phyloP scores from a whole-genome alignment of 2,113 vertebrate species.

The Odontophorus gujanensis region DNA sequence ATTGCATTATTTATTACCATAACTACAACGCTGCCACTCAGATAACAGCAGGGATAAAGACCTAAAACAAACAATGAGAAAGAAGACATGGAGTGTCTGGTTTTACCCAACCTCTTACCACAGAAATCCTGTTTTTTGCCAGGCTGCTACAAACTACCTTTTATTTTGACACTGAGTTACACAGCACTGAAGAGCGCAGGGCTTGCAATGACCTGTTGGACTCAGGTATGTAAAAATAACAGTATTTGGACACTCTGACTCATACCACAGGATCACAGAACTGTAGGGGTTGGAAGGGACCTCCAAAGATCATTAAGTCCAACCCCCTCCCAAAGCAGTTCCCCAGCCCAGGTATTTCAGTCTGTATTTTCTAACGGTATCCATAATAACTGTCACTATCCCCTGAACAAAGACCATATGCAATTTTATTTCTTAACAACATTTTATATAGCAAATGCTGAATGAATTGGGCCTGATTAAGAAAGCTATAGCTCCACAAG shows the following conservation, averaged over 20 bases:
- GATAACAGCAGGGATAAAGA: background rate
- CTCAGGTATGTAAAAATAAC: background rate
- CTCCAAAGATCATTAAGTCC: too few species aligned
- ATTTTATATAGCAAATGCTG: background rate
- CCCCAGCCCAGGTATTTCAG: too few species aligned
- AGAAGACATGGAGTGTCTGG: accelerated
- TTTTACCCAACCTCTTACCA: background rate
- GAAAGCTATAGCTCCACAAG: background rate
- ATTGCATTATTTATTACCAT: background rate
- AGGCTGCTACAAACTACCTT: background rate
- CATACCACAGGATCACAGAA: too few species aligned
- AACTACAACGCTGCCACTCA: background rate
- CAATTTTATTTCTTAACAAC: background rate
- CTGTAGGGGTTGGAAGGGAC: too few species aligned
- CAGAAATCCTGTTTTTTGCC: background rate
- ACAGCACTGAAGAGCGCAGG: too few species aligned
- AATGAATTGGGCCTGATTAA: background rate
- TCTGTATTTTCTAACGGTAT: background rate
- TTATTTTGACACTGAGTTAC: background rate
- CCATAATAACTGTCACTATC: background rate
- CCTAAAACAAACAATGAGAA: background rate
- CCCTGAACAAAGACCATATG: background rate
- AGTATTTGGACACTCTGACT: background rate
- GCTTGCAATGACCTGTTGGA: background rate
- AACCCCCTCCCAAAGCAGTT: too few species aligned